Evolutionary conservation across 2,888 invertebrate species (phyloP).

Genomic region (Achlya flavicornis): DNA sequence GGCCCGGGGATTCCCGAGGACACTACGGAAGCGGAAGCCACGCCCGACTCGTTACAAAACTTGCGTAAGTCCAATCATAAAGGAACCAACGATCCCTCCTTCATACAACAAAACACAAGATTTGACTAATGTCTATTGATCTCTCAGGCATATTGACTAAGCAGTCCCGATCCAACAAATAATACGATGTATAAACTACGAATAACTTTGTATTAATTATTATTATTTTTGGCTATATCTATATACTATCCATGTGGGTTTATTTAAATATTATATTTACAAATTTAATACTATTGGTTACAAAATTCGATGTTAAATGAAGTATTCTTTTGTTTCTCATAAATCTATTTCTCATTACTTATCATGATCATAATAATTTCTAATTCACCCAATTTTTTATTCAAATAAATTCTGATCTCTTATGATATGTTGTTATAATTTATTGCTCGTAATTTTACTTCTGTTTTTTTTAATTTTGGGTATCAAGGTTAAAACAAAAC

Average conservation of each 20-base stretch:
- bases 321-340: neutral
- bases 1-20: slow-evolving; percentile 54
- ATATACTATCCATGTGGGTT: neutral
- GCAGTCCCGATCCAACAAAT: neutral
- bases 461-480: no score
- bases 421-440: no score
- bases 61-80: slow-evolving; percentile 51
- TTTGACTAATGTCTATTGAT: neutral
- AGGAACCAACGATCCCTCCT: slow-evolving; percentile 6
- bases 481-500: no score
- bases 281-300: neutral
- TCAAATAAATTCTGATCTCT: no score
- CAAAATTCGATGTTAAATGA: no score
- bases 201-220: neutral
- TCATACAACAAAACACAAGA: slow-evolving; percentile 7
- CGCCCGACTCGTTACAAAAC: slow-evolving; percentile 49
- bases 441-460: no score
- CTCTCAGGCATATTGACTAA: neutral
- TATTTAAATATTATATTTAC: neutral
- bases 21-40: slow-evolving; percentile 40
- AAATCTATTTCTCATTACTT: no score
- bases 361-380: no score
- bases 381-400: no score
- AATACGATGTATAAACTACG: neutral
- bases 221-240: neutral